These are phyloP conservation scores for Burhinus oedicnemus DNA, from an alignment of 2,113 vertebrate species.

Conservation along the genomic window DNA sequence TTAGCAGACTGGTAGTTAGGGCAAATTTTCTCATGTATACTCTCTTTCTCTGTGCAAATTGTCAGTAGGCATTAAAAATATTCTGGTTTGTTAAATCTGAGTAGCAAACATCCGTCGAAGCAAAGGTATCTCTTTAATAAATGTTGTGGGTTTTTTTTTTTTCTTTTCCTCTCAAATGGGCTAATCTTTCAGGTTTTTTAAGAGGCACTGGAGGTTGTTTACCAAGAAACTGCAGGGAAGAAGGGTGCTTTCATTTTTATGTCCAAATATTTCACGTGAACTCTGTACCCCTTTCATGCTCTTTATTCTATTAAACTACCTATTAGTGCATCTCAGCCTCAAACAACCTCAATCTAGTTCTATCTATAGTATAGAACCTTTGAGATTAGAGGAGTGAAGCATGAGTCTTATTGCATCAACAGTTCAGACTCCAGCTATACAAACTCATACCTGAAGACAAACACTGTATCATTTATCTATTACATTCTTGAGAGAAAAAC, in stretches of 20 bases:
- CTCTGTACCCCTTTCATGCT: not conserved
- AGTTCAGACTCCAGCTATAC: not conserved
- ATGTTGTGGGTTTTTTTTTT: not conserved
- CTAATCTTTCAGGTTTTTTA: not conserved
- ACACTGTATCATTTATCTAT: not conserved
- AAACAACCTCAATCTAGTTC: not conserved
- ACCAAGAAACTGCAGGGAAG: not conserved
- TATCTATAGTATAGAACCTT: not conserved
- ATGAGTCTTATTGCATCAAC: not conserved
- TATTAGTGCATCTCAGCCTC: not conserved
- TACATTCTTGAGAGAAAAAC: not conserved
- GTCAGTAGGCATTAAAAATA: not conserved
- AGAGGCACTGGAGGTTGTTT: not conserved
- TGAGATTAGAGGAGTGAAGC: not conserved
- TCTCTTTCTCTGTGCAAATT: not conserved
- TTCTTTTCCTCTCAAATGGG: not conserved
- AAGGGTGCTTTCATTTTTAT: not conserved
- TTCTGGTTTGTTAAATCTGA: constrained; percentile 54
- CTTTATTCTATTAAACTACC: constrained; percentile 24
- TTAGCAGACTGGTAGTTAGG: not conserved
- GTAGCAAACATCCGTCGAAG: not conserved
- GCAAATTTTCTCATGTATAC: not conserved
- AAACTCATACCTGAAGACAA: not conserved
- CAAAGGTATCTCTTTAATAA: not conserved
- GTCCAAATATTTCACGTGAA: constrained; percentile 27